Conservation (phyloP, 1,140 invertebrate species). For the Charaxes varanes region DNA sequence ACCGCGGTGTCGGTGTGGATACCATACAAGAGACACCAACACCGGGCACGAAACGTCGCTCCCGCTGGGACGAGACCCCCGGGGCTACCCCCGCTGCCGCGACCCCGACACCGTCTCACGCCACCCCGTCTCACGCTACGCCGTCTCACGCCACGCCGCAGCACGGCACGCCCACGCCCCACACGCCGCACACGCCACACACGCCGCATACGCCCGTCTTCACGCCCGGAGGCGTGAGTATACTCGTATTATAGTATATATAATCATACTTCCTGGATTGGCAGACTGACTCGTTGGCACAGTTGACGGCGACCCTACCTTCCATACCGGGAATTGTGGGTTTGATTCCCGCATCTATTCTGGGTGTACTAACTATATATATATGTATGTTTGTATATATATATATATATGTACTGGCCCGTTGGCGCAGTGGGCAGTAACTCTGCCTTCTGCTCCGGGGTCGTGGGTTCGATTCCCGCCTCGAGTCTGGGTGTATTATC, state of each 20-base stretch:
- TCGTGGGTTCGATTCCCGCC: too few relatives aligned
- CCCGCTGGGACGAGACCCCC: conserved; percentile 98
- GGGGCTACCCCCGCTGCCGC: conserved; percentile 79
- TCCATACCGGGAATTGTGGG: too few relatives aligned
- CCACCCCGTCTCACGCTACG: conserved; percentile 77
- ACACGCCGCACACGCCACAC: conserved; percentile 69
- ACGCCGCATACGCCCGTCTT: conserved; percentile 74
- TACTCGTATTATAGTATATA: conserved; percentile 13
- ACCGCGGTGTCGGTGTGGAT: conserved; percentile 85
- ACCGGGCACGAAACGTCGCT: conserved; percentile 93
- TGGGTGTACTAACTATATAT: too few relatives aligned
- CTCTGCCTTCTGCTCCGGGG: too few relatives aligned
- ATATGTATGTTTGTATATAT: too few relatives aligned
- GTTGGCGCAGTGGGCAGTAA: too few relatives aligned
- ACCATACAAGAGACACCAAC: conserved; percentile 93
- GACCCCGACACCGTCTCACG: conserved; percentile 84
- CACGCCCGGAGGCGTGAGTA: conserved; percentile 81
- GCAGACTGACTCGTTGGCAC: too few relatives aligned
- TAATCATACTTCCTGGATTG: too few relatives aligned
- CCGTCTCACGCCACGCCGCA: conserved; percentile 80
- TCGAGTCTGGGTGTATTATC: too few relatives aligned
- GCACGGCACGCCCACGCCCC: conserved; percentile 76
- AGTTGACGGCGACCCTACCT: too few relatives aligned
- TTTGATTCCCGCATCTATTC: too few relatives aligned
- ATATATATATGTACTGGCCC: too few relatives aligned